Base-by-base conservation (phyloP, 1,140 invertebrate genomes). In the Wasmannia auropunctata region DNA sequence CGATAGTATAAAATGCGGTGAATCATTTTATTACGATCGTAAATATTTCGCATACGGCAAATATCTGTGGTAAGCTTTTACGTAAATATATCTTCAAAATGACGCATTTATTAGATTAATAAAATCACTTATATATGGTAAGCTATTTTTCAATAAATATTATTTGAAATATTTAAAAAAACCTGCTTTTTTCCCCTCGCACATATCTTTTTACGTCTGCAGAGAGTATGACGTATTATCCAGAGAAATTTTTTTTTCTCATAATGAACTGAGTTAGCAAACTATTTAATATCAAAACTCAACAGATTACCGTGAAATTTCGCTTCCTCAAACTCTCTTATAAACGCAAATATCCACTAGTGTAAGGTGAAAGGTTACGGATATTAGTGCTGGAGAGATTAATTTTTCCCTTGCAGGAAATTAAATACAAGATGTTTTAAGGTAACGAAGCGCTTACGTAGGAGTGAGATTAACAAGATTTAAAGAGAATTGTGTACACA, bases 351-450 rank as follows among this genome's bases (percentile, higher is more conserved):
- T 25, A 40, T 60, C 16, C 10, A 40, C 60, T 40, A 58, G 14
- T 37, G n/a, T 60, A 28, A 76, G 56, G 37, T 62, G 10, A 62
- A 62, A 76, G 74, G 25, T 76, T 28, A 43, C 37, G 16, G 10
- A 40, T 22, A 62, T 62, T 76, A 76, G 16, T 40, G 34, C 60
- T 25, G 16, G 31, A 7, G 3, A 14, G 3, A 43, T 76, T 76
- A 76, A 76, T 76, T 43, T 40, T 76, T 60, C 8, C n/a, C 54
- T 40, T 34, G 16, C 7, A 43, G 8, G 37, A 62, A 4, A 62
- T 62, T 40, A 65, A 63, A 76, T 60, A 19, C 8, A 76, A 76
- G 62, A 11, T 28, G 11, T 49, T 74, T 72, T 19, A 56, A n/a
- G 16, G 11, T 72, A 72, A 54, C 4, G n/a, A 28, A 76, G 22